Percentiles rank a stretch among this genome's conserved stretches.
phyloP scores from a whole-genome alignment of 2,797 vertebrate species.

The Parambassis ranga region DNA sequence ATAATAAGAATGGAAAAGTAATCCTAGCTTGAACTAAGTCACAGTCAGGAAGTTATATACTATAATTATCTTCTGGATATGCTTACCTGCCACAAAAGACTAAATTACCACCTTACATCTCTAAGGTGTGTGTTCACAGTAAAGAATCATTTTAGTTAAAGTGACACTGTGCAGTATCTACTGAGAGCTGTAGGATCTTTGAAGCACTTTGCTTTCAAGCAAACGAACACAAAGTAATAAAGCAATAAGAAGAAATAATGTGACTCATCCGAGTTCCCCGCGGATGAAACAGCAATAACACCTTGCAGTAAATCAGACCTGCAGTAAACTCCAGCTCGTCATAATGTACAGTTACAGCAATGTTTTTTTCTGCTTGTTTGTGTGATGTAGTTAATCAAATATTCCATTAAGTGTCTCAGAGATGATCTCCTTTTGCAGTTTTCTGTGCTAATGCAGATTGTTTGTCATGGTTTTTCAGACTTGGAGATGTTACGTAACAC shows the following conservation, averaged over 20 bases:
- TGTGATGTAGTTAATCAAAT: not conserved
- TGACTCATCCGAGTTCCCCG: slow-evolving; percentile 3
- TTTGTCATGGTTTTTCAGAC: slow-evolving; percentile 1
- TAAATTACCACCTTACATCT: slow-evolving; percentile 50
- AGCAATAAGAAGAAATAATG: slow-evolving; percentile 21
- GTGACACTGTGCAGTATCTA: slow-evolving; percentile 32
- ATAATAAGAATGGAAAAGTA: slow-evolving; percentile 47
- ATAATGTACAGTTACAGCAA: not conserved
- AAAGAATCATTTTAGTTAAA: slow-evolving; percentile 41
- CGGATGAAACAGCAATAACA: not conserved
- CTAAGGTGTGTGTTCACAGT: slow-evolving; percentile 36
- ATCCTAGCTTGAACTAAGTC: slow-evolving; percentile 52
- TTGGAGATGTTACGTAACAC: slow-evolving; percentile 26
- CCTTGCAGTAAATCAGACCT: slow-evolving; percentile 2
- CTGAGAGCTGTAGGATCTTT: slow-evolving; percentile 24
- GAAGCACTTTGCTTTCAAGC: slow-evolving; percentile 30
- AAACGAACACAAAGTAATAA: slow-evolving; percentile 28
- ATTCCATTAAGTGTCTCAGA: not conserved
- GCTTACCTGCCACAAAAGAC: slow-evolving; percentile 44
- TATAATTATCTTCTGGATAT: slow-evolving; percentile 54
- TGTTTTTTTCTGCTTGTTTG: not conserved
- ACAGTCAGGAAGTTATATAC: slow-evolving; percentile 50
- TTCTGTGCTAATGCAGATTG: not conserved
- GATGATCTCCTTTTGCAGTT: not conserved
- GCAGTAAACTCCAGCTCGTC: slow-evolving; percentile 1